Base-by-base conservation (phyloP, 2,888 invertebrate species). In the Brachylomia viminalis region DNA sequence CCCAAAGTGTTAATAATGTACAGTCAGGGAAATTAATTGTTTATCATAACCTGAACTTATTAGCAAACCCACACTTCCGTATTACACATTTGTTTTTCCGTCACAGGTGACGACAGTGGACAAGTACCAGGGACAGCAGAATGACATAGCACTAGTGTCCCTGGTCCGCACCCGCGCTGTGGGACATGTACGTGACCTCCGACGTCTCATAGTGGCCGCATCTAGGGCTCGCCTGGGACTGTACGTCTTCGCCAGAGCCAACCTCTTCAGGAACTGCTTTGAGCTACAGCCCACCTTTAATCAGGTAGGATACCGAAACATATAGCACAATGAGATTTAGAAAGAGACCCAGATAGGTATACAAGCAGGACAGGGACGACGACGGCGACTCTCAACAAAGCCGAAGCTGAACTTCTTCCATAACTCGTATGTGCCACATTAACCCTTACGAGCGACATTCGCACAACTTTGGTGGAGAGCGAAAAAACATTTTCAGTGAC, bases 41-140 rank as follows among this genome's bases (percentile, higher is more conserved):
- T n/a, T 0, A 62, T 38, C 5, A 20, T n/a, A n/a, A n/a, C n/a
- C n/a, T n/a, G 27, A 64, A 45, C 20, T 42, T 64, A 11, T 45
- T 27, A 13, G 20, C 23, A 33, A 64, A 33, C n/a, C 13, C 17
- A 64, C 33, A 30, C 7, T 73, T 17, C 30, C 13, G 30, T 27
- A 38, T 7, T 4, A 73, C n/a, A 45, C 11, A 3, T 33, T 1
- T 6, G 17, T 33, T 33, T 30, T 49, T 17, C 7, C 3, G 70
- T 49, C 38, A 3, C 86, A 97, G 97, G 98, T 98, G 45, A 98
- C 98, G 0, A 99, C 99, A 0, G 99, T 99, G 30, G 99, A 99
- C 96, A 99, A 99, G 93, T 99, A 99, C 94, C 99, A 99, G 93
- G 99, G 99, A 76, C 99, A 99, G 92, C 99, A 99, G 95, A 99